Base-by-base conservation (phyloP, 2,797 vertebrate species). In the Rhynchotus rufescens region DNA sequence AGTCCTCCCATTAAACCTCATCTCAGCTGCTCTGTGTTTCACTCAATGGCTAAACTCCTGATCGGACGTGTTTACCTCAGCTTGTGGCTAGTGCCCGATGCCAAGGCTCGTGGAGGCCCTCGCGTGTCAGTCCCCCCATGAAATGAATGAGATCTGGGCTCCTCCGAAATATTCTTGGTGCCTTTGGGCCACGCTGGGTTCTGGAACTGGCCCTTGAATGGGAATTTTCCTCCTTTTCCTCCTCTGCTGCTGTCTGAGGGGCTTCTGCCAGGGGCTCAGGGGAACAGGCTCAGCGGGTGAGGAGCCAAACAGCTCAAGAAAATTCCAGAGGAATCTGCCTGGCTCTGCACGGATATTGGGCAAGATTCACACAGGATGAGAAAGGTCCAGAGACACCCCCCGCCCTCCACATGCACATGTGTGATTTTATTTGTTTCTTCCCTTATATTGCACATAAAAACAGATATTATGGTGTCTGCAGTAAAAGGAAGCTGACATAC, bases 341-440 rank as follows among this genome's bases (percentile, higher is more conserved):
- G 32, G 11, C 51, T 90, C 1, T 1, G 68, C 75, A 54, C 2
- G 75, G 64, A 69, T 20, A 34, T 6, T n/a, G 26, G 28, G 22
- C 20, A 85, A 61, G 26, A 59, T 19, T 28, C 26, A 74, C 17
- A n/a, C 4, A 45, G 36, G 7, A 1, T 4, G 3, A 0, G 15
- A 42, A 76, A 65, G 22, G 10, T 65, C 28, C 42, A 65, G 8
- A 61, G n/a, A 82, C 23, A 80, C 65, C 12, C 11, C 62, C 12
- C 12, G 47, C 56, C 49, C 10, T 0, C 28, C 52, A 30, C 15
- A 19, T 10, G 26, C 23, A 23, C 10, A 12, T 49, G 47, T 17
- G 30, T 30, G 28, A 16, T 4, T 21, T 4, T 0, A 0, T 62
- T 81, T 80, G 80, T 78, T 12, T 6, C 7, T 82, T 10, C 56